phyloP scores from a whole-genome alignment of 2,888 invertebrate genomes.

The Drepana falcataria region DNA sequence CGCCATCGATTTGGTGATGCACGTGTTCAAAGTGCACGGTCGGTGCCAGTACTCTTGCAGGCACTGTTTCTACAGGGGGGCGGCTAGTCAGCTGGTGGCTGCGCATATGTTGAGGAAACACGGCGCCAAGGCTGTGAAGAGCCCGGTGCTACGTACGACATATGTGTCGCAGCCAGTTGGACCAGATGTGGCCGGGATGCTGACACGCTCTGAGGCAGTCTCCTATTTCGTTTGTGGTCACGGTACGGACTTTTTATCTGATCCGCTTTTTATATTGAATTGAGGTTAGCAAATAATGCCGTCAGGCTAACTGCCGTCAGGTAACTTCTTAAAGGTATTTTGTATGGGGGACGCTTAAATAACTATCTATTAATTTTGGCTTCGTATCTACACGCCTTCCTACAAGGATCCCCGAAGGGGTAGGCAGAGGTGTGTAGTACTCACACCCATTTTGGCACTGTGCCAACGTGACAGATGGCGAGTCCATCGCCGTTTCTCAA shows the following conservation, averaged over 20 bases:
- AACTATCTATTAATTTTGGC: too few relatives aligned
- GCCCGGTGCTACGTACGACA: constrained; percentile 32
- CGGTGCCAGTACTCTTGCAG: constrained; percentile 81
- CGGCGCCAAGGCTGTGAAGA: constrained; percentile 16
- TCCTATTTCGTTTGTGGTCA: constrained; percentile 48
- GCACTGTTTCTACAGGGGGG: constrained; percentile 83
- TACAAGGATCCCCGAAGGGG: too few relatives aligned
- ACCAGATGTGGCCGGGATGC: constrained; percentile 23
- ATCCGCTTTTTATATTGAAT: not conserved
- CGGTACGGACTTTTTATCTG: constrained; percentile 26
- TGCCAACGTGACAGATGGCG: too few relatives aligned
- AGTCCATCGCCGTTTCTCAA: too few relatives aligned
- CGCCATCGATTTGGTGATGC: constrained; percentile 69
- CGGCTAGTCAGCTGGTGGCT: constrained; percentile 78
- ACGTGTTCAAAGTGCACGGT: constrained; percentile 81
- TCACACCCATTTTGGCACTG: too few relatives aligned
- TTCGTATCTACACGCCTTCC: too few relatives aligned
- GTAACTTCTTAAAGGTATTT: too few relatives aligned
- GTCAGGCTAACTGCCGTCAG: too few relatives aligned
- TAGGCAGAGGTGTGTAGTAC: too few relatives aligned
- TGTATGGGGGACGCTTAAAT: too few relatives aligned
- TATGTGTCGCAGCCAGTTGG: constrained; percentile 18
- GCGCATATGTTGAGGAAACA: constrained; percentile 75
- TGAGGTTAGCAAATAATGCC: too few relatives aligned
- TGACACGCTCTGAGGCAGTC: constrained; percentile 54